Conservation (phyloP, 2,113 vertebrate genomes). For the Prionailurus bengalensis region DNA sequence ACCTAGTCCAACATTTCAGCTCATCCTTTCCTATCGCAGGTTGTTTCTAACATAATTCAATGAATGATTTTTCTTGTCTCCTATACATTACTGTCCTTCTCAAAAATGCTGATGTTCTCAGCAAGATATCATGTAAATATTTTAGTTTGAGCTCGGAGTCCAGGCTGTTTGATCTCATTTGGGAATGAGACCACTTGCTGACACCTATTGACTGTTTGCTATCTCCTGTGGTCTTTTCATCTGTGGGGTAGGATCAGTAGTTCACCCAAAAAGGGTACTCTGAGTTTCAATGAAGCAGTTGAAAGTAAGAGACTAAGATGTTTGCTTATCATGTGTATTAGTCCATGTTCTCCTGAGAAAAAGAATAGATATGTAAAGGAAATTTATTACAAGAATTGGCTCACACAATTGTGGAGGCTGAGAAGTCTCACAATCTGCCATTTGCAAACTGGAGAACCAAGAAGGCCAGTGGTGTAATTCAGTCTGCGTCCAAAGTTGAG, state of each 20-base stretch:
- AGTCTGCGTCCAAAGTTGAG: too few relatives aligned
- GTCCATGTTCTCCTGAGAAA: background rate
- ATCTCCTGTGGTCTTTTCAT: background rate
- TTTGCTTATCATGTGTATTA: background rate
- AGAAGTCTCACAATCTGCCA: background rate
- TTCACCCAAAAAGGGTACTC: background rate
- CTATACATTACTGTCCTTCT: background rate
- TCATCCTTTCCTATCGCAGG: background rate
- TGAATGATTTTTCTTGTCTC: background rate
- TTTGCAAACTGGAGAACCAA: background rate
- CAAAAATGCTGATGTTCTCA: background rate
- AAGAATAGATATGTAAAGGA: background rate
- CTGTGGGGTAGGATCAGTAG: background rate
- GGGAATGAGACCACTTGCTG: background rate
- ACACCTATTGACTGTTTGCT: background rate
- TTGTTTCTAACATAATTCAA: background rate
- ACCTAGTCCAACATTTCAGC: background rate
- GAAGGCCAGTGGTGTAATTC: background rate
- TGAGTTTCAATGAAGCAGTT: conserved; percentile 8
- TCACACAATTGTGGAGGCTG: background rate
- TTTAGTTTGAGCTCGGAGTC: conserved; percentile 13
- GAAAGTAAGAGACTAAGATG: conserved; percentile 6
- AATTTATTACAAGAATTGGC: background rate
- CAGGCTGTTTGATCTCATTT: background rate
- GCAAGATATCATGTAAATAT: background rate